A percentile compares a stretch with the other conserved stretches of the same genome.
These are phyloP conservation scores for Euphonia xanthogaster DNA, from an alignment of 2,797 vertebrate species.

Conservation along the genomic window DNA sequence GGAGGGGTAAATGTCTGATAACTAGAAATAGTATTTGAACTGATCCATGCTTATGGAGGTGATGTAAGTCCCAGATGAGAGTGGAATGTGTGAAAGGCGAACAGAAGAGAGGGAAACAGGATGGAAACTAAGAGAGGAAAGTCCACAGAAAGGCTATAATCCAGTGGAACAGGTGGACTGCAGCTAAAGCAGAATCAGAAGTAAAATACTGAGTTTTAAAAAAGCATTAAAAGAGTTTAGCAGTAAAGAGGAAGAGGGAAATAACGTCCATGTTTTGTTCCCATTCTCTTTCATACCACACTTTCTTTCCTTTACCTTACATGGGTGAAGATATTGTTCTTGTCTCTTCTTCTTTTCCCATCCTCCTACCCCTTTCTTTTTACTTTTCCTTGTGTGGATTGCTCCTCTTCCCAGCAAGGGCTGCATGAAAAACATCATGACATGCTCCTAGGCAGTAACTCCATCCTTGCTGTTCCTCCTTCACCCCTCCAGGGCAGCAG, in stretches of 20 bases:
- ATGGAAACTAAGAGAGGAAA: background rate
- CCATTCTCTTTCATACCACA: background rate
- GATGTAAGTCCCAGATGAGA: background rate
- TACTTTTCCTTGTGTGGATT: background rate
- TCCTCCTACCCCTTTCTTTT: background rate
- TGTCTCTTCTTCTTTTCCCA: background rate
- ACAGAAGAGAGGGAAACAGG: background rate
- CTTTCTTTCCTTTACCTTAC: background rate
- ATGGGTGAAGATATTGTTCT: background rate
- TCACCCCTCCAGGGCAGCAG: background rate
- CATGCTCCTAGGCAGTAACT: background rate
- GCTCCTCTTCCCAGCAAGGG: background rate
- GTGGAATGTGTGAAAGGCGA: background rate
- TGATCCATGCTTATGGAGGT: background rate
- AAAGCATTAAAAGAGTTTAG: background rate
- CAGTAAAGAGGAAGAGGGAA: background rate
- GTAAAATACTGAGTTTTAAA: background rate
- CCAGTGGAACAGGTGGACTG: background rate
- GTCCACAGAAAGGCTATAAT: background rate
- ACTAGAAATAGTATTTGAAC: background rate
- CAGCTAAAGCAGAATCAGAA: background rate
- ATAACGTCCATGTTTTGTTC: background rate
- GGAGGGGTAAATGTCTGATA: background rate
- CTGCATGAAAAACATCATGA: background rate
- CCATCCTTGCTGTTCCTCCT: background rate